A percentile compares a stretch with the other conserved stretches of the same genome.
These are phyloP conservation scores for Stenoptilia bipunctidactyla DNA, from an alignment of 2,888 invertebrate genomes.

Conservation along the genomic window DNA sequence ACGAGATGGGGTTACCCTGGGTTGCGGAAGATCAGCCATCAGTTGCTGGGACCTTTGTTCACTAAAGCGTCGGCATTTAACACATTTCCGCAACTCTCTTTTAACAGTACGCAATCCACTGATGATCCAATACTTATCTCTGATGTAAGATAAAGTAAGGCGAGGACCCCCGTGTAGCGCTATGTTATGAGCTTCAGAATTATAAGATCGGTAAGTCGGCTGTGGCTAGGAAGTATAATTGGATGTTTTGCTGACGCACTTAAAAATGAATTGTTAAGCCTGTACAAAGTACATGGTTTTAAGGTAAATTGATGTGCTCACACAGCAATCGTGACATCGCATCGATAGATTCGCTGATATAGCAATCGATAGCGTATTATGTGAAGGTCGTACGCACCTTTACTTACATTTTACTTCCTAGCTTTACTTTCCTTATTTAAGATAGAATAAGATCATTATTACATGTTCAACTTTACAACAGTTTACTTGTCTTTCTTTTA, in stretches of 20 bases:
- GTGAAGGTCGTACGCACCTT: too few species aligned
- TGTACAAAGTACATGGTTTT: too few species aligned
- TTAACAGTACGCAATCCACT: slow-evolving; percentile 6
- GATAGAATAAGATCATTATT: too few species aligned
- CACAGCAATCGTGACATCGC: too few species aligned
- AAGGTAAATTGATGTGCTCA: too few species aligned
- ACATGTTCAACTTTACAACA: too few species aligned
- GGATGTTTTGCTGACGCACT: slow-evolving; percentile 1
- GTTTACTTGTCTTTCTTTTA: too few species aligned
- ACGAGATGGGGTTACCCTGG: slow-evolving; percentile 1
- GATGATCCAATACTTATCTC: slow-evolving; percentile 12
- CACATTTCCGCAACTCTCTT: neutral
- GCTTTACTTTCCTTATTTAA: too few species aligned
- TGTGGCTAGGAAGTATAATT: neutral
- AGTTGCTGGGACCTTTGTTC: neutral
- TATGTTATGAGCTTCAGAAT: slow-evolving; percentile 10
- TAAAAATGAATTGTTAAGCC: neutral
- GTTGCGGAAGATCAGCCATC: slow-evolving; percentile 1
- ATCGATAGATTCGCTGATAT: too few species aligned
- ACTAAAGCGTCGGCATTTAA: slow-evolving; percentile 1
- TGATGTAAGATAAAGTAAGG: slow-evolving; percentile 10
- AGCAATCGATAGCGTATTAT: too few species aligned
- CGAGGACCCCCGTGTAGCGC: slow-evolving; percentile 12
- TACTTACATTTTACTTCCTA: too few species aligned
- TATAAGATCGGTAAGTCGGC: slow-evolving; percentile 7